phyloP scores from a whole-genome alignment of 2,888 invertebrate genomes.

The Ormyrus thymus region DNA sequence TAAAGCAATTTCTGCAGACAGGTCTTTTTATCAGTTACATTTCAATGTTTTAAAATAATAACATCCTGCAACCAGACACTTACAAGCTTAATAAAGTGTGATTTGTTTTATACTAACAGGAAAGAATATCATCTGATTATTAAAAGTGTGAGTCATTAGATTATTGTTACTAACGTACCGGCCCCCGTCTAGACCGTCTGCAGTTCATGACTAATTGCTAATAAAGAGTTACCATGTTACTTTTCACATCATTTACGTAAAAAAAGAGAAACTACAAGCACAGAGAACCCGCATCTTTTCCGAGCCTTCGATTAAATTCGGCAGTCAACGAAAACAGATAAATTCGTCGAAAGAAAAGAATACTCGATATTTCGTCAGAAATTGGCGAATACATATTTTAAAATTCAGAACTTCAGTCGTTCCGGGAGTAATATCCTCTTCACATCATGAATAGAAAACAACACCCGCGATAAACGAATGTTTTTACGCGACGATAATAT shows the following conservation, averaged over 20 bases:
- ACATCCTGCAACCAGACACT: background rate
- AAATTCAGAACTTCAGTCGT: too few species aligned
- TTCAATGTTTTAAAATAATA: background rate
- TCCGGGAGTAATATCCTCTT: too few species aligned
- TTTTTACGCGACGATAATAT: background rate
- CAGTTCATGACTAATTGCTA: constrained; percentile 37
- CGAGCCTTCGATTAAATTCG: background rate
- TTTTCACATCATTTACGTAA: background rate
- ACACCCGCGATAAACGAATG: background rate
- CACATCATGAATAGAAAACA: too few species aligned
- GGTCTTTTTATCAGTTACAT: constrained; percentile 1
- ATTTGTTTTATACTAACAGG: background rate
- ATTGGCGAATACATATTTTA: background rate
- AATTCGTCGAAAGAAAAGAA: background rate
- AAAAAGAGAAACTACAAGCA: background rate
- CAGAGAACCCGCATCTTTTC: constrained; percentile 8
- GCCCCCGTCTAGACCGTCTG: background rate
- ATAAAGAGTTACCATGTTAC: constrained; percentile 6
- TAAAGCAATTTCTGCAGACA: background rate
- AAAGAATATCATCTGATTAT: constrained; percentile 34
- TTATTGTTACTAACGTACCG: constrained; percentile 12
- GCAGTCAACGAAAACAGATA: too few species aligned
- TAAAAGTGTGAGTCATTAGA: constrained; percentile 20
- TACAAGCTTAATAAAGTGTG: background rate
- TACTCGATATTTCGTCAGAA: constrained; percentile 11